phyloP scores from a whole-genome alignment of 2,888 invertebrate species.

The Tridacna gigas region DNA sequence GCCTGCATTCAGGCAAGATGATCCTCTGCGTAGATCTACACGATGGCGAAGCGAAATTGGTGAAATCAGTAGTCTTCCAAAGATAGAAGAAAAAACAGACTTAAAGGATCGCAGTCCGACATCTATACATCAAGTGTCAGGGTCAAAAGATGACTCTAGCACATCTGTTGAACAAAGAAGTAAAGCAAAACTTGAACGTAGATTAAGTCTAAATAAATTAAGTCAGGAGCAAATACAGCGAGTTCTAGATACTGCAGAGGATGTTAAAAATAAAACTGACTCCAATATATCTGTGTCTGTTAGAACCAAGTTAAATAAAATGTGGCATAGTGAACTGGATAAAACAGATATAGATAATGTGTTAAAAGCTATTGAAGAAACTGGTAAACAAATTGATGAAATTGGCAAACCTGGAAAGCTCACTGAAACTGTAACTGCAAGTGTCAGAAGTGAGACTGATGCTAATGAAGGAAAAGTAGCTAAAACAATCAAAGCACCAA shows the following conservation, averaged over 20 bases:
- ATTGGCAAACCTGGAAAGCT: conserved; percentile 40
- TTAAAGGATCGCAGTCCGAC: conserved; percentile 12
- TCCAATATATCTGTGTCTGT: conserved; percentile 70
- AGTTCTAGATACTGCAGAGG: conserved; percentile 58
- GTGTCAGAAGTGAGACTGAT: conserved; percentile 20
- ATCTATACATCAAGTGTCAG: background rate
- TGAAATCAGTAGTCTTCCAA: conserved; percentile 67
- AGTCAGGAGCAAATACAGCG: conserved; percentile 70
- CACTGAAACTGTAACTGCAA: conserved; percentile 51
- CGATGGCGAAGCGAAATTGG: conserved; percentile 72
- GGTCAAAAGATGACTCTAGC: conserved; percentile 51
- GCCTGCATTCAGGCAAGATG: conserved; percentile 46
- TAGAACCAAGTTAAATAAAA: conserved; percentile 69
- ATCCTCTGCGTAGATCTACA: conserved; percentile 50
- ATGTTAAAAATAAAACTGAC: conserved; percentile 60
- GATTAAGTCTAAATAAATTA: conserved; percentile 68
- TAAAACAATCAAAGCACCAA: conserved; percentile 8
- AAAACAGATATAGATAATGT: conserved; percentile 79
- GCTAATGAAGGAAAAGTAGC: background rate
- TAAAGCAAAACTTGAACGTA: conserved; percentile 60
- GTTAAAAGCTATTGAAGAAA: conserved; percentile 79
- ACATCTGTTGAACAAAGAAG: conserved; percentile 51
- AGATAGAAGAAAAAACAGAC: conserved; percentile 73
- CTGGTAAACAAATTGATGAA: conserved; percentile 76
- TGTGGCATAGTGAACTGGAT: conserved; percentile 73